Base-by-base conservation (phyloP, 2,113 vertebrate species). In the Protobothrops flavoviridis region DNA sequence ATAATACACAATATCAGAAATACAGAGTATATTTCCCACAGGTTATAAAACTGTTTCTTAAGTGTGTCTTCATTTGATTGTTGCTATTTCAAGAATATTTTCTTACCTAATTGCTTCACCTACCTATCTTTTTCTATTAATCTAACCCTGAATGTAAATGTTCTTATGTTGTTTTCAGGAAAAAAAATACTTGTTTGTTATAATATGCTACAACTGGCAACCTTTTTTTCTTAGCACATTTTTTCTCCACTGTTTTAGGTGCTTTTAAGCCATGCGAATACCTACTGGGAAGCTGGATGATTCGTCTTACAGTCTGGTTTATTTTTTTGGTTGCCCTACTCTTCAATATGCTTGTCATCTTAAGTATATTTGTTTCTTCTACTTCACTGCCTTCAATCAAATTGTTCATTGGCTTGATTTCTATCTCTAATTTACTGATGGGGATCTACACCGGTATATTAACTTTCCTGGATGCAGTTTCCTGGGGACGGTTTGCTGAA, bases 261-360 rank as follows among this genome's bases (percentile, higher is more conserved):
- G 99, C 99, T 91, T 99, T 99, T 96, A 99, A 99, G 97, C 99
- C 99, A 45, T 99, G 99, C 74, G 98, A 99, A 96, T 99, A 99
- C 95, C 97, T 99, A 91, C 97, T 99, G 95, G 99, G 99, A 91
- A 99, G 99, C 97, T 99, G 99, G 99, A 99, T 99, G 99, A 99
- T 99, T 90, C 99, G 99, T 86, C 98, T 99, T 94, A 99, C 99
- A 0, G 99, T 99, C 91, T 99, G 99, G 99, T 99, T 99, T 97
- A 99, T 99, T 98, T 99, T 99, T 97, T 97, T 99, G 97, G 98
- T 99, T 91, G 98, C 99, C 0, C 95, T 99, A 95, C 96, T 98
- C 94, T 99, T 99, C 97, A 99, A 99, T 97, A 96, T 98, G 91
- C 97, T 99, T 95, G 99, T 99, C 93, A 97, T 99, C 90, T 97